Percentiles rank a stretch among this genome's conserved stretches.
Evolutionary conservation across 2,888 invertebrate genomes (phyloP).

Genomic region (Cryptophagus acutangulus): DNA sequence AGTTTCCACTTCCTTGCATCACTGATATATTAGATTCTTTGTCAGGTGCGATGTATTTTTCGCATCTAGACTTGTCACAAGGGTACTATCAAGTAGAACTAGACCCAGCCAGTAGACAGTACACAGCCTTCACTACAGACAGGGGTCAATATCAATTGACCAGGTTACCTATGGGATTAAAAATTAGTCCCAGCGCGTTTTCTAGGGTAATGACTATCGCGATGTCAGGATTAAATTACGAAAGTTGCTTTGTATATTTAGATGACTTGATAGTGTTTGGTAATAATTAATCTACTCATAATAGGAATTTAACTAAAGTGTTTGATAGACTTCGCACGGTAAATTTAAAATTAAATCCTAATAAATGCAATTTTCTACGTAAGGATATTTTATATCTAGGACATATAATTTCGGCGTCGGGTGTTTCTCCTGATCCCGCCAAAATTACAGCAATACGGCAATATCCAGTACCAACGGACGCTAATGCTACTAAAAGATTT

Average conservation of each 20-base stretch:
- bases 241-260: slow-evolving; percentile 23
- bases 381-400: slow-evolving; percentile 24
- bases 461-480: slow-evolving; percentile 20
- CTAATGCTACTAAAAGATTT: slow-evolving; percentile 20
- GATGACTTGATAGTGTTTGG: slow-evolving; percentile 12
- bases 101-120: slow-evolving; percentile 17
- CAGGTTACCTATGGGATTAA: slow-evolving; percentile 27
- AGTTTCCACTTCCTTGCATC: slow-evolving; percentile 25
- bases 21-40: slow-evolving; percentile 26
- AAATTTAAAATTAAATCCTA: slow-evolving; percentile 26
- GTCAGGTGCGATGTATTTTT: slow-evolving; percentile 24
- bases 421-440: slow-evolving; percentile 17
- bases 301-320: slow-evolving; percentile 17
- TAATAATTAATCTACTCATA: slow-evolving; percentile 22
- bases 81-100: slow-evolving; percentile 26
- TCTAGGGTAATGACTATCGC: slow-evolving; percentile 27
- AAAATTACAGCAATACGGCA: slow-evolving; percentile 19
- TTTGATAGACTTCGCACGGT: slow-evolving; percentile 8
- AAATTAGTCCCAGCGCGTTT: slow-evolving; percentile 28
- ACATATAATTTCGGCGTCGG: slow-evolving; percentile 17
- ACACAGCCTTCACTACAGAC: slow-evolving; percentile 25
- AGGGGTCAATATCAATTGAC: slow-evolving; percentile 27
- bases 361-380: slow-evolving; percentile 20
- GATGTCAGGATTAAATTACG: slow-evolving; percentile 25
- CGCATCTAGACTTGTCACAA: slow-evolving; percentile 14